Evolutionary conservation across 2,797 vertebrate genomes (phyloP), one percentile per base, ranked within the genome.

Genomic region (Lophura swinhoii): DNA sequence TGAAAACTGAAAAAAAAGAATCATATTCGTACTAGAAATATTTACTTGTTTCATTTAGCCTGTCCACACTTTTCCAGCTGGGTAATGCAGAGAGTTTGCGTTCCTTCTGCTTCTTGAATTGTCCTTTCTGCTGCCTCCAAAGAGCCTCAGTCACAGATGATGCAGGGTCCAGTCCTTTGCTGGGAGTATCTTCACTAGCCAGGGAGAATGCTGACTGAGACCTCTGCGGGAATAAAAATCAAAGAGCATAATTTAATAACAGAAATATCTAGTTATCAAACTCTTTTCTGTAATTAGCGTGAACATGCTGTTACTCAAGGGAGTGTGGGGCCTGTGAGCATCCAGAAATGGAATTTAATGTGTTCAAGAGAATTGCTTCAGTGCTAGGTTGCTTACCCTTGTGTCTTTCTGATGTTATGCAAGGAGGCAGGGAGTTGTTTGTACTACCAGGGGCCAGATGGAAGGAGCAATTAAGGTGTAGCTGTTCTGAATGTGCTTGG

Each of bases 21-120:
- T 90, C 71, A 80, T 76, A 91, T 56, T 92, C 31, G 18, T 92
- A 96, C 91, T 86, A 91, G 81, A 89, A 91, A 79, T 86, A 86
- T 82, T 97, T 98, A 99, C 99, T 98, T 97, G 98, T 98, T 97
- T 98, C 98, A 69, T 99, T 98, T 97, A 99, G 97, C 33, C 98
- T 97, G 94, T 99, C 99, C 74, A 98, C 87, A 23, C 98, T 99
- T 96, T 98, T 98, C 99, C 99, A 99, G 97, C 95, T 98, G 71
- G 98, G 98, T 77, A 98, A 94, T 1, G 97, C 96, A 5, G 98
- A 95, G 33, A 93, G 96, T 66, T 98, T 98, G 66, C 73, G 95
- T 72, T 99, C 98, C 71, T 98, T 98, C 55, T 97, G 96, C 58
- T 81, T 97, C 86, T 81, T 95, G 67, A 79, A 81, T 3, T 44